These are phyloP conservation scores for Cyaniris semiargus DNA, from an alignment of 2,888 invertebrate species.

Conservation along the genomic window DNA sequence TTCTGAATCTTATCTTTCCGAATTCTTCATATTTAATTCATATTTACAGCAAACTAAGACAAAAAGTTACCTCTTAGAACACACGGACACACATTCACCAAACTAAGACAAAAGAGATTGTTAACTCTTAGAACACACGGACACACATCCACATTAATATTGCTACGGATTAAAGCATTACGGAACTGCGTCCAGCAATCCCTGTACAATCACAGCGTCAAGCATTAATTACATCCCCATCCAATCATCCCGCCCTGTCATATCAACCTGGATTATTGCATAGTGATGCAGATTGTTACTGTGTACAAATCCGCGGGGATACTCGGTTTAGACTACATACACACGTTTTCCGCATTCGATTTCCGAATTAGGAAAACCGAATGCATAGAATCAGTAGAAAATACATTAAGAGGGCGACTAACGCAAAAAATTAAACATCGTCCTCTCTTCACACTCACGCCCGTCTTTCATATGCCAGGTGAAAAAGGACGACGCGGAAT, in stretches of 20 bases:
- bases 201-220: neutral
- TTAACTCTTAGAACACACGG: neutral
- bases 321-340: neutral
- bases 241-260: constrained; percentile 13
- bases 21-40: too few species aligned
- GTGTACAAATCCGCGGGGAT: neutral
- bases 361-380: too few species aligned
- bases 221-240: neutral
- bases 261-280: constrained; percentile 17
- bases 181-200: neutral
- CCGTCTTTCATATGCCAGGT: too few species aligned
- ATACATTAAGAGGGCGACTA: too few species aligned
- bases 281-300: constrained; percentile 5
- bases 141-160: neutral
- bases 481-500: too few species aligned
- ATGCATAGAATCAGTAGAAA: too few species aligned
- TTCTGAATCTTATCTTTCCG: too few species aligned
- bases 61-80: neutral
- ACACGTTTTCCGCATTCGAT: neutral
- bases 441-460: too few species aligned
- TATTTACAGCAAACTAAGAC: too few species aligned
- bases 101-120: too few species aligned
- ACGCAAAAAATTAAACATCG: too few species aligned
- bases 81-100: neutral
- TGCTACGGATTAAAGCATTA: neutral